Evolutionary conservation across 2,888 invertebrate genomes (phyloP).

Genomic region (Strigamia transsilvanica): DNA sequence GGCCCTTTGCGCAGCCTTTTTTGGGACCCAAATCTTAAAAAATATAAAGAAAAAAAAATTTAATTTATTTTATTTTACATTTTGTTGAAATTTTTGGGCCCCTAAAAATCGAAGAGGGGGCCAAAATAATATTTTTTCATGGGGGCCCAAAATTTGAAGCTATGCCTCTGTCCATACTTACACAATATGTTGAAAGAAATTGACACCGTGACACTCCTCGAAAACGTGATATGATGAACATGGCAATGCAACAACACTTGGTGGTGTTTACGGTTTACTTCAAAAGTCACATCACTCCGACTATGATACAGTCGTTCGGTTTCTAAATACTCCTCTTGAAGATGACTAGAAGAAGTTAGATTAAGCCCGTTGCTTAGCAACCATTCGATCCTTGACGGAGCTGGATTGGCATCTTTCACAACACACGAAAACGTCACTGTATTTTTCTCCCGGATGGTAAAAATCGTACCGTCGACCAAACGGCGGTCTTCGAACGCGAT

Average conservation of each 20-base stretch:
- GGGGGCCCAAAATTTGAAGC: too few species aligned
- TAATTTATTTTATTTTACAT: too few species aligned
- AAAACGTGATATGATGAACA: conserved; percentile 75
- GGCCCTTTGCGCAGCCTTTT: too few species aligned
- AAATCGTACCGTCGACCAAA: conserved; percentile 62
- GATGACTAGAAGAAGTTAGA: conserved; percentile 57
- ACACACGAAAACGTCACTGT: conserved; percentile 83
- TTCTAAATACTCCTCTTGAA: conserved; percentile 59
- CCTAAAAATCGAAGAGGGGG: too few species aligned
- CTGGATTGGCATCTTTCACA: conserved; percentile 82
- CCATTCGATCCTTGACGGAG: conserved; percentile 72
- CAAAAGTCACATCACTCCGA: conserved; percentile 73
- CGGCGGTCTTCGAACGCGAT: conserved; percentile 77
- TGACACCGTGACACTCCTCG: conserved; percentile 68
- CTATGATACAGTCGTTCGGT: conserved; percentile 60
- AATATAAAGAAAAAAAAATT: too few species aligned
- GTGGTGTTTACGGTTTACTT: conserved; percentile 84
- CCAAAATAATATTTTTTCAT: too few species aligned
- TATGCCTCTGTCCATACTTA: too few species aligned
- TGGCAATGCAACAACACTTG: conserved; percentile 85
- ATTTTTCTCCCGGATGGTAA: conserved; percentile 83
- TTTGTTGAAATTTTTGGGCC: too few species aligned
- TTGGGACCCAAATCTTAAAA: too few species aligned
- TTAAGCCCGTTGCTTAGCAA: conserved; percentile 65
- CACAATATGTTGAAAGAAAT: conserved; percentile 72